Evolutionary conservation across 2,888 invertebrate genomes (phyloP).

Genomic region (Stenodera caucasica): DNA sequence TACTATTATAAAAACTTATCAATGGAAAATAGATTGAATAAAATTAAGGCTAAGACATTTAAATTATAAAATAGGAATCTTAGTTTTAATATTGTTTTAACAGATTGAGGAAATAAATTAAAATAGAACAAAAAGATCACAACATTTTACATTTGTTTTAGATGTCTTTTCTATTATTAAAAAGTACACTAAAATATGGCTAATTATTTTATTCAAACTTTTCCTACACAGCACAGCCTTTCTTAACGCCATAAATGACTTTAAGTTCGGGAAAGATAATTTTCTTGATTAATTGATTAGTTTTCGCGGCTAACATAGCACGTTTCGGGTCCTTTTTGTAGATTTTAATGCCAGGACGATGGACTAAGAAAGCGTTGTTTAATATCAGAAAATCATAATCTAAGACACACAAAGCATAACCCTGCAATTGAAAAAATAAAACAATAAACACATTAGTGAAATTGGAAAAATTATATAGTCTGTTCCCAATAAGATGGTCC

Average conservation of each 20-base stretch:
- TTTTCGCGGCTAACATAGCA: conserved; percentile 74
- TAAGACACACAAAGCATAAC: conserved; percentile 85
- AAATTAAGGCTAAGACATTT: no score
- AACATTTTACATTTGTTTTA: conserved; percentile 6
- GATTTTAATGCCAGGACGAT: conserved; percentile 88
- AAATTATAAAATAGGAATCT: conserved; percentile 11
- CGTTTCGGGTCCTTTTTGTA: conserved; percentile 78
- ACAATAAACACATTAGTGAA: no score
- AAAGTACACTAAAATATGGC: conserved; percentile 32
- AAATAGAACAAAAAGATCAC: conserved; percentile 10
- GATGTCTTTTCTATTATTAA: background rate
- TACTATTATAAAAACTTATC: background rate
- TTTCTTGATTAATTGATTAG: conserved; percentile 75
- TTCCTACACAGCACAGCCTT: conserved; percentile 74
- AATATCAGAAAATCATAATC: conserved; percentile 92
- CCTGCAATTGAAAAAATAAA: conserved; percentile 60
- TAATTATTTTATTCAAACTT: conserved; percentile 28
- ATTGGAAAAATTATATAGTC: no score
- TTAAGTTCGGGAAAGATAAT: conserved; percentile 84
- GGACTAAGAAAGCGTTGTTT: conserved; percentile 91
- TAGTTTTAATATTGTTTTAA: conserved; percentile 7
- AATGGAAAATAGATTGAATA: no score
- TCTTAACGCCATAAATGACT: conserved; percentile 77
- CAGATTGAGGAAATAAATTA: conserved; percentile 9
- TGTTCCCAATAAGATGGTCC: no score